phyloP scores from a whole-genome alignment of 2,113 vertebrate genomes.

The Fukomys damarensis region DNA sequence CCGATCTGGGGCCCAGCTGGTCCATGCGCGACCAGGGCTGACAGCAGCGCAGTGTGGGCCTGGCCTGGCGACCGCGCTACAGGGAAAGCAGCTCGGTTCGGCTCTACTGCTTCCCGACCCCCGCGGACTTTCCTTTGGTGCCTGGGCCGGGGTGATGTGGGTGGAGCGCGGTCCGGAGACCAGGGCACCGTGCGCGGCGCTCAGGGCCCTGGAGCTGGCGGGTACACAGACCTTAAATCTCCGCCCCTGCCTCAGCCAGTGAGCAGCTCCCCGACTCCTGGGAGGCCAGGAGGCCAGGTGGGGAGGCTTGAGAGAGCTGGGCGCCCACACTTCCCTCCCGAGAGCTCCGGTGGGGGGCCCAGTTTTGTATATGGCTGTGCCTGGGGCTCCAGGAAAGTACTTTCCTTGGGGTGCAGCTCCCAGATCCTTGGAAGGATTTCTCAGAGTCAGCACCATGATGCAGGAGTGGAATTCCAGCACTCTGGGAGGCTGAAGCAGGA shows the following conservation, averaged over 20 bases:
- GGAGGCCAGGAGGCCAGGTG: neutral
- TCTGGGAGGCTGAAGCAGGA: neutral
- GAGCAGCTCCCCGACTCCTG: neutral
- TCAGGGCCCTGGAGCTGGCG: slow-evolving; percentile 93
- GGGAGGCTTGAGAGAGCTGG: neutral
- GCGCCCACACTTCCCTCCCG: neutral
- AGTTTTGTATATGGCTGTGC: fast-evolving
- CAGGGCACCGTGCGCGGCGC: slow-evolving; percentile 86
- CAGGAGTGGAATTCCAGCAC: neutral
- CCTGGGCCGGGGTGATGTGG: slow-evolving; percentile 69
- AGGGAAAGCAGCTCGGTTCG: too few species aligned
- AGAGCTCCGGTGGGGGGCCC: too few species aligned
- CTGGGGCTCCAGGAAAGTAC: fast-evolving
- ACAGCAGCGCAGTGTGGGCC: too few species aligned
- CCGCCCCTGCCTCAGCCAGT: slow-evolving; percentile 75
- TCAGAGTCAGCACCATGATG: too few species aligned
- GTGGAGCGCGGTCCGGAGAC: slow-evolving; percentile 78
- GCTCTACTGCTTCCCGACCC: too few species aligned
- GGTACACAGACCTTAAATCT: slow-evolving; percentile 96
- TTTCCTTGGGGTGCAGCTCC: neutral
- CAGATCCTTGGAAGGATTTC: neutral
- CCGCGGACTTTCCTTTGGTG: neutral
- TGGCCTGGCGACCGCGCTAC: neutral
- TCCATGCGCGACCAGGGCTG: neutral
- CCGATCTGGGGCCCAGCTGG: neutral